Evolutionary conservation across 2,797 vertebrate species (phyloP).

Genomic region (Sebastes reedi): DNA sequence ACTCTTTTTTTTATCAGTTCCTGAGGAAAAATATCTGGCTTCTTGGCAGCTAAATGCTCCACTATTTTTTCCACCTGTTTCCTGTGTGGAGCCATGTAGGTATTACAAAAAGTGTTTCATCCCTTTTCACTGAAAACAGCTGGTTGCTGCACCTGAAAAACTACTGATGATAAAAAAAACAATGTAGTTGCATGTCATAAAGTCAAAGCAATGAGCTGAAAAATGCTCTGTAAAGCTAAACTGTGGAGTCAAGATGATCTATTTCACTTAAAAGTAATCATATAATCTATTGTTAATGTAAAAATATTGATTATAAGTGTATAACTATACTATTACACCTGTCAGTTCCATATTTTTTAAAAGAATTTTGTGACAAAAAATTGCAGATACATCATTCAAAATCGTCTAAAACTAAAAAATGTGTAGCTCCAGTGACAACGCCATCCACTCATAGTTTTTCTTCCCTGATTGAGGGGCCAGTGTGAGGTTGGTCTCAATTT

Average conservation of each 20-base stretch:
- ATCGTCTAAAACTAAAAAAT: not conserved
- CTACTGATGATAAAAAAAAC: not conserved
- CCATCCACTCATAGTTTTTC: slow-evolving; percentile 16
- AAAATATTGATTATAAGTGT: not conserved
- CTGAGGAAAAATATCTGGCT: not conserved
- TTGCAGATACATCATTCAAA: not conserved
- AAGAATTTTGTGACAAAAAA: not conserved
- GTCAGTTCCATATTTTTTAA: not conserved
- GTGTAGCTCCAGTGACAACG: not conserved
- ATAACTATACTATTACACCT: not conserved
- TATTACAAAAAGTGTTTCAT: not conserved
- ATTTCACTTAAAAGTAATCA: not conserved
- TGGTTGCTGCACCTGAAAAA: not conserved
- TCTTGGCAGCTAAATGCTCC: not conserved
- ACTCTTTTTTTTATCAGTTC: not conserved
- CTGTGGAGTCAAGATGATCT: not conserved
- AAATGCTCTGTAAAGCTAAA: not conserved
- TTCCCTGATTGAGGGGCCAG: slow-evolving; percentile 30
- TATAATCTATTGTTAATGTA: not conserved
- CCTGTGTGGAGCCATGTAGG: not conserved
- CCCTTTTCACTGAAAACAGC: not conserved
- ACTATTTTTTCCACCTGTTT: not conserved
- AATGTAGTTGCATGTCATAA: not conserved
- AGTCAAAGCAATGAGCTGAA: not conserved
- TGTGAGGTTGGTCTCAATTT: slow-evolving; percentile 59